Evolutionary conservation across 2,113 vertebrate species (phyloP), one percentile per base, ranked within the genome.

Genomic region (Cnemophilus loriae): DNA sequence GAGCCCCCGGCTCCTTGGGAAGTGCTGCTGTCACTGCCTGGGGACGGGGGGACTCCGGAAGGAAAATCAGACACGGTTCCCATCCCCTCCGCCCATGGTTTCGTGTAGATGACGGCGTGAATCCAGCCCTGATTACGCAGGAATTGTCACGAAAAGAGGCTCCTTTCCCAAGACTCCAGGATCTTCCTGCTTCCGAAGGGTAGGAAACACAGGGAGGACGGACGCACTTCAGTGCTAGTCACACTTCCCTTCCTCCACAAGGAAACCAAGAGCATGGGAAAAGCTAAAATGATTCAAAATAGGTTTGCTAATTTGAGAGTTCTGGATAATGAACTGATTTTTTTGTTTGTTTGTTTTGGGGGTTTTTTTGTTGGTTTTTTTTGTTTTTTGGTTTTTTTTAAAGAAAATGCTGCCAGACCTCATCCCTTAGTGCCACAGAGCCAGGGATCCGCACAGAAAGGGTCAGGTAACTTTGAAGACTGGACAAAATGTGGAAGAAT

Each of bases 171-270:
- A 88, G 90, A 2, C 21, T 83, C 86, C 42, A 61, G 63, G 33
- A 35, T 33, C 89, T 94, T 96, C 89, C 94, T 94, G 94, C 84
- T 85, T 94, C 87, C 67, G 3, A 59, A 87, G 24, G 47, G 71
- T 61, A 46, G 95, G 93, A 96, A 96, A 50, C 8, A 35, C 14
- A 8, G 52, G 1, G 8, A 60, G n/a, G 44, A 60, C 0, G 1
- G 61, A 49, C 0, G 1, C 63, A n/a, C 15, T 89, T 56, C 50
- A 53, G 77, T 1, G 16, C 67, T 33, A 23, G 53, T 73, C 84
- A 89, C 28, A 14, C 67, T 93, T 87, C 87, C 81, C 57, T 87
- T 93, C 81, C 87, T 76, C 46, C 5, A 1, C 56, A 52, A 87
- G 73, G 89, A 92, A 94, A 79, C 81, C 16, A 3, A 81, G 21